These are phyloP conservation scores for Coilia nasus DNA, from an alignment of 2,797 vertebrate species.

Conservation along the genomic window DNA sequence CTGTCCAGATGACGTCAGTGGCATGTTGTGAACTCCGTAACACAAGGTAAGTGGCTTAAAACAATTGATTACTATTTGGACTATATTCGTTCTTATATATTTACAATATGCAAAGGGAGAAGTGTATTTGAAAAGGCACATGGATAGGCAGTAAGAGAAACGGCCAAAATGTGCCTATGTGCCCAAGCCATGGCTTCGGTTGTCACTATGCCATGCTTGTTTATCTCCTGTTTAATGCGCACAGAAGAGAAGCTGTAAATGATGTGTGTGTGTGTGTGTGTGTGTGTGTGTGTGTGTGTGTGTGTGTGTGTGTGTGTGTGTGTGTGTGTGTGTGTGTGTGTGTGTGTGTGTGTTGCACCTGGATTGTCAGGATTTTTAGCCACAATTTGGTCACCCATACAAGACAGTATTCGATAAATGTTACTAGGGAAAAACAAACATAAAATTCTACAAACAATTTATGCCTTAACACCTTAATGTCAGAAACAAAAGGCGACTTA, in stretches of 20 bases:
- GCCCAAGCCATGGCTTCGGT: not conserved
- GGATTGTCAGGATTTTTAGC: not conserved
- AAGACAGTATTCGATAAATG: conserved; percentile 38
- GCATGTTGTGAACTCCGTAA: conserved; percentile 38
- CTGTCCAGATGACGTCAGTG: not conserved
- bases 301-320: not conserved
- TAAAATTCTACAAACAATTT: conserved; percentile 27
- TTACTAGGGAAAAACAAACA: conserved; percentile 39
- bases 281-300: not conserved
- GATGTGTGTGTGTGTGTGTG: not conserved
- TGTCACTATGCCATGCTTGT: not conserved
- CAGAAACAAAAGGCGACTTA: too few relatives aligned
- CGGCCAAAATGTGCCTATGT: not conserved
- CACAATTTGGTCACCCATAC: not conserved
- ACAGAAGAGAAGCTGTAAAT: not conserved
- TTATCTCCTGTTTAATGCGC: too few relatives aligned
- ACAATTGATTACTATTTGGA: not conserved
- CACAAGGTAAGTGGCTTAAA: conserved; percentile 62
- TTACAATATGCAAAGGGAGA: not conserved
- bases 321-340: not conserved
- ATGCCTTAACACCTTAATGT: not conserved
- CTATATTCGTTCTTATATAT: not conserved
- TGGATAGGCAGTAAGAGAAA: not conserved
- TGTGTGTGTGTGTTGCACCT: not conserved
- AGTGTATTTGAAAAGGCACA: not conserved